Evolutionary conservation across 2,888 invertebrate genomes (phyloP), one percentile per base, ranked within the genome.

Genomic region (Eurois occulta): DNA sequence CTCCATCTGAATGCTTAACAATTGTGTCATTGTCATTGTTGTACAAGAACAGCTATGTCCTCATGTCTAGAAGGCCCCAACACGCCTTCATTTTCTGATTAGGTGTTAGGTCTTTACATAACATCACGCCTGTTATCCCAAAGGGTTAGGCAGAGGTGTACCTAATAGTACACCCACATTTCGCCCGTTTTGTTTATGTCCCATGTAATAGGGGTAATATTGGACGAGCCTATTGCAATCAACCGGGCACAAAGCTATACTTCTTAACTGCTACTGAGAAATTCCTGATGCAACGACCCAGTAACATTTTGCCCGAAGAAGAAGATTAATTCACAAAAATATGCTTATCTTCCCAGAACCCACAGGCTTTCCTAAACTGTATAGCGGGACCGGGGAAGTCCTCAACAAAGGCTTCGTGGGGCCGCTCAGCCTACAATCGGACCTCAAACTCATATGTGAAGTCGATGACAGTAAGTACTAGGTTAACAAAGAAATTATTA

Each of bases 401-500:
- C 88, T 95, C 18, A 89, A 86, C 13, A 88, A 89, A 10, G 88
- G 86, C 0, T 69, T 92, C 75, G 87, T 95, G 0, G 95, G 94
- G 0, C 95, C 95, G 0, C 84, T 94, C 13, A 91, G 91, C 21
- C 82, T 95, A 1, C 94, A 94, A 0, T 84, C 94, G 0, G 90
- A 94, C 58, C 83, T 95, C 43, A 92, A 91, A 0, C 88, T 96
- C 0, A 86, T 90, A 2, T 95, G 96, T 75, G 92, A 94, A 89
- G 94, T 95, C 0, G 87, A 92, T 2, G 91, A 93, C 71, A 91
- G 96, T 95, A 90, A 81, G 89, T 77, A 78, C 58, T 66, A 38
- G 38, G 38, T 16, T 35, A n/a, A 32, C 2, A 2, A 46, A n/a
- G 3, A 10, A 32, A 60, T 32, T 58, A 35, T 24, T 24, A 24